Percentiles rank a stretch among this genome's conserved stretches.
Conservation (phyloP, 1,140 invertebrate genomes). For the Apis cerana region DNA sequence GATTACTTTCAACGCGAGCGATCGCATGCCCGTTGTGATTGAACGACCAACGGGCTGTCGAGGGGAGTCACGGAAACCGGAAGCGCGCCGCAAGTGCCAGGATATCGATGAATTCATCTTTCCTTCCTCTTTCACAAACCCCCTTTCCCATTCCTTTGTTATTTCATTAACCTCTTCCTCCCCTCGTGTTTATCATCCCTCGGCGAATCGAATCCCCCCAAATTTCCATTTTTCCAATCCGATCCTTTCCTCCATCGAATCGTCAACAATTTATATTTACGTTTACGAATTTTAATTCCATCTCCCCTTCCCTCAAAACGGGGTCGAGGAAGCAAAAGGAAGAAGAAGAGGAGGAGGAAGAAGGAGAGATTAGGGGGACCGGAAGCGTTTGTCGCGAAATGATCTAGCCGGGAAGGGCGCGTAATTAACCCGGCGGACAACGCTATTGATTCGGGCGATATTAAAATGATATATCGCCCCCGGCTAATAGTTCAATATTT, state of each 20-base stretch:
- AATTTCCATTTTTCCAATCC: no score
- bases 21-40: constrained; percentile 8
- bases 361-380: no score
- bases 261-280: no score
- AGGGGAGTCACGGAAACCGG: not conserved
- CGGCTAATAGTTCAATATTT: constrained; percentile 34
- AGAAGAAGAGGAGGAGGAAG: no score
- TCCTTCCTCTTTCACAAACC: not conserved
- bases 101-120: not conserved
- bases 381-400: constrained; percentile 13
- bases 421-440: constrained; percentile 8
- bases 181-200: no score
- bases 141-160: not conserved
- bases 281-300: no score
- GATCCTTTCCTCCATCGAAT: no score
- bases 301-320: no score
- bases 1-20: not conserved
- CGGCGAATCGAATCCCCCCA: no score
- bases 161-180: not conserved
- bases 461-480: constrained; percentile 11
- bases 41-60: not conserved
- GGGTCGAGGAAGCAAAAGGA: no score
- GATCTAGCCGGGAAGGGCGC: not conserved
- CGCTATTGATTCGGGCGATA: constrained; percentile 14
- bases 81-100: not conserved